These are phyloP conservation scores for Eurois occulta DNA, from an alignment of 2,888 invertebrate genomes.

Conservation along the genomic window DNA sequence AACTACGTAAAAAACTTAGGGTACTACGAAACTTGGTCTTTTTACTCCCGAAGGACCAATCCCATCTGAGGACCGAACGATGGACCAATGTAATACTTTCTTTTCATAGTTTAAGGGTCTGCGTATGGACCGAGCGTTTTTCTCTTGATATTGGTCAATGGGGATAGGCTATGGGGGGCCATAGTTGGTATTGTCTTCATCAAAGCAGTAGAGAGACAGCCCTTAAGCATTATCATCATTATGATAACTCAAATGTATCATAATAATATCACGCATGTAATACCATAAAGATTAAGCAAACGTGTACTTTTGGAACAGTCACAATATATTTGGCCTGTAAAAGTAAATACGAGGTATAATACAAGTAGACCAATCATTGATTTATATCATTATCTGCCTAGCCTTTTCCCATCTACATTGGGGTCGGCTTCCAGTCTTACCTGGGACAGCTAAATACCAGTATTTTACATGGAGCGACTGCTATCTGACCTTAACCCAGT, in stretches of 20 bases:
- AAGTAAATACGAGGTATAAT: too few species aligned
- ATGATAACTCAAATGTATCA: neutral
- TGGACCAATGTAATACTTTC: constrained; percentile 33
- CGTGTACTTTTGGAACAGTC: too few species aligned
- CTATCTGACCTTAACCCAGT: too few species aligned
- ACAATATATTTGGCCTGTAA: too few species aligned
- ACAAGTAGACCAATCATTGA: too few species aligned
- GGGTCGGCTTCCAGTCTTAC: too few species aligned
- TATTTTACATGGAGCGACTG: too few species aligned
- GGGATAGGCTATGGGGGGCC: neutral
- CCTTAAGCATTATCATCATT: neutral
- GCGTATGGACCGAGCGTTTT: constrained; percentile 15
- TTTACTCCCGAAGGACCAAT: constrained; percentile 59
- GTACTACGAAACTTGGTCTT: constrained; percentile 61
- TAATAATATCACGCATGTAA: neutral
- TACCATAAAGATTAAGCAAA: neutral
- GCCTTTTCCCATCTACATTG: too few species aligned
- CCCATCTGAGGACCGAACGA: constrained; percentile 56
- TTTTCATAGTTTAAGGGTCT: constrained; percentile 22
- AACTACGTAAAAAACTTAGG: constrained; percentile 47
- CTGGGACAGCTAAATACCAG: too few species aligned
- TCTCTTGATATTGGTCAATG: neutral
- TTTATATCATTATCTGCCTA: too few species aligned
- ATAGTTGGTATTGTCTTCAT: too few species aligned
- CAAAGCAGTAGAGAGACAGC: too few species aligned